Evolutionary conservation across 2,888 invertebrate species (phyloP), one percentile per base, ranked within the genome.

Genomic region (Acronicta alni): DNA sequence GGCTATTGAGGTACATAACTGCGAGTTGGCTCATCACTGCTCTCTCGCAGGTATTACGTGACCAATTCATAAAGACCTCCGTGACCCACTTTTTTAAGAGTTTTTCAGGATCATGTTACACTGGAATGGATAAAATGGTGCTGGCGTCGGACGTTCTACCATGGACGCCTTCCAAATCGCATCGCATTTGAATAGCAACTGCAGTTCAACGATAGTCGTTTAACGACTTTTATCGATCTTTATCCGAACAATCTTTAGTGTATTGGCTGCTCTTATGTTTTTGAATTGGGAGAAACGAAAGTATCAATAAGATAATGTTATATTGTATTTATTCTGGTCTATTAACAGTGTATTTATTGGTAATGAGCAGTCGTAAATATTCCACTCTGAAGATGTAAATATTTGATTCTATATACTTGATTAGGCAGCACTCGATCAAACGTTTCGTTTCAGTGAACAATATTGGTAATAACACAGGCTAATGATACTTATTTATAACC

Each of bases 161-260:
- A 85, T 90, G 90, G 90, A 89, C 82, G 84, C 83, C 86, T 87
- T 92, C 89, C 89, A 92, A 91, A 90, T 91, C 87, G 84, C 88
- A 86, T 88, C 85, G 81, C 84, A 90, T 92, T 90, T 91, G 90
- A 90, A 91, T 91, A 87, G 82, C 77, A 77, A 84, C 80, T 87
- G 88, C 90, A 88, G 78, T 86, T 86, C 75, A 69, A 79, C 78
- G 83, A 88, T 88, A 84, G 82, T 74, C 81, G 74, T 82, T 82
- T 87, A 89, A 90, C 85, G 86, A 84, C 83, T 87, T 86, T 85
- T 83, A 84, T 86, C 81, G 84, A 84, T 83, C 57, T 45, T 44
- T 64, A 80, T 79, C 71, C 72, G 61, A 76, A 80, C 77, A 66
- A 52, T 59, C 52, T 63, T 70, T 57, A 55, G 12, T 17, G 44